A percentile compares a stretch with the other conserved stretches of the same genome.
Evolutionary conservation across 2,113 vertebrate species (phyloP).

Genomic region (Castor canadensis): DNA sequence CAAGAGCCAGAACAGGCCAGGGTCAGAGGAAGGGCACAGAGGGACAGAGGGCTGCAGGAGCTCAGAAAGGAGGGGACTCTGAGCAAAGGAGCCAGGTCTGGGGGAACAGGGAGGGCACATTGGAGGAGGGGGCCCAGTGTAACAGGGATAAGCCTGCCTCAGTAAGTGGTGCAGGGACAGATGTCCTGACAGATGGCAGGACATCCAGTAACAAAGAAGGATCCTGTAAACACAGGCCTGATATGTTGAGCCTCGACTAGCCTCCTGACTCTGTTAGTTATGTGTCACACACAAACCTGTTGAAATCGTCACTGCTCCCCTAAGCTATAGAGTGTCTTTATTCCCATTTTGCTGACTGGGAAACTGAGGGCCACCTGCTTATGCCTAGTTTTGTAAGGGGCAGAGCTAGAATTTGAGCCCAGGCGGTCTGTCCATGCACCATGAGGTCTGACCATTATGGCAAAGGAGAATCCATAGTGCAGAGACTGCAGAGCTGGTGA

Average conservation of each 20-base stretch:
- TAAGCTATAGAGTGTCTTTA: background rate
- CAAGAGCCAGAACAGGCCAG: background rate
- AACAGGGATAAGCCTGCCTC: background rate
- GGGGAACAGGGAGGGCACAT: background rate
- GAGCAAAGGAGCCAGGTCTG: background rate
- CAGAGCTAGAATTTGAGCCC: background rate
- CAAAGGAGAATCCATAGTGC: background rate
- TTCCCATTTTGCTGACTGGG: background rate
- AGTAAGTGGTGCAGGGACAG: background rate
- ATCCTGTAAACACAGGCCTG: background rate
- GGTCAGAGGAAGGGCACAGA: background rate
- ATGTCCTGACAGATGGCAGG: background rate
- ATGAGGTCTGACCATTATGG: background rate
- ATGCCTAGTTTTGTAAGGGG: background rate
- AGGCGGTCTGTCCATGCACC: background rate
- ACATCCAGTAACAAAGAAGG: background rate
- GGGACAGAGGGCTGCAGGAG: background rate
- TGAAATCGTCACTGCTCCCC: background rate
- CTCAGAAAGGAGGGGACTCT: background rate
- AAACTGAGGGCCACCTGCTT: background rate
- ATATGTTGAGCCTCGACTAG: background rate
- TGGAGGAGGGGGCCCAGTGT: background rate
- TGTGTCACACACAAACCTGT: background rate
- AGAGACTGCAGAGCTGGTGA: background rate
- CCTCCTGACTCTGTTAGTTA: background rate